Evolutionary conservation across 2,113 vertebrate species (phyloP), one percentile per base, ranked within the genome.

Genomic region (Theropithecus gelada): DNA sequence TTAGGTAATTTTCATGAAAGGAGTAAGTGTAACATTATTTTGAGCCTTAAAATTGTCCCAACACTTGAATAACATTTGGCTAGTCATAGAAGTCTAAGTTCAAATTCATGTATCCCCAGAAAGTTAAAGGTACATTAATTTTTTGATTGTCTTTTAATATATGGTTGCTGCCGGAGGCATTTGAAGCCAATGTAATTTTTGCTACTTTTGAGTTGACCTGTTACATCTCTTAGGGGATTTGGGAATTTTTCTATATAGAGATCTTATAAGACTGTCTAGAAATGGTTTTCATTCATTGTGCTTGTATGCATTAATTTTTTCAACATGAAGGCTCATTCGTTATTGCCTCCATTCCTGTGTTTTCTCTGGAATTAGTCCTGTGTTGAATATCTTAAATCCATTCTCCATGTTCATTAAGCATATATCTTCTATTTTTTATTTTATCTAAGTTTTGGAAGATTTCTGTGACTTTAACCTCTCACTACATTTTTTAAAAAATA

Each of bases 1-100:
- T 90, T 55, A 59, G 52, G 48, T 83, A 32, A 68, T 92, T 91
- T 95, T 95, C 22, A 94, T 2, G 13, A 95, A 90, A 76, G 2
- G 27, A 66, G 9, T 57, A 86, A 61, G 64, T 30, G 66, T 96
- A 89, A 52, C 3, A 57, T 43, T 80, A 89, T 59, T 86, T 81
- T 92, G 43, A 86, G 11, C 75, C 43, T 96, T 81, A 86, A 88
- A 43, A 48, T 1, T 73, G 14, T 40, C 2, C 43, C 10, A 5
- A 75, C 0, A 48, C 12, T 79, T 88, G 50, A 80, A 87, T 79
- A 73, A 38, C 72, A 43, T 73, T 30, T 52, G 30, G 10, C 35
- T 78, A 7, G 1, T 38, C 43, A 64, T 0, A 83, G 20, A 80
- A 72, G 12, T 72, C n/a, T 84, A 88, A 68, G 30, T 90, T 90